These are phyloP conservation scores for Melanocharis versteri DNA, from an alignment of 2,113 vertebrate genomes.

Conservation along the genomic window DNA sequence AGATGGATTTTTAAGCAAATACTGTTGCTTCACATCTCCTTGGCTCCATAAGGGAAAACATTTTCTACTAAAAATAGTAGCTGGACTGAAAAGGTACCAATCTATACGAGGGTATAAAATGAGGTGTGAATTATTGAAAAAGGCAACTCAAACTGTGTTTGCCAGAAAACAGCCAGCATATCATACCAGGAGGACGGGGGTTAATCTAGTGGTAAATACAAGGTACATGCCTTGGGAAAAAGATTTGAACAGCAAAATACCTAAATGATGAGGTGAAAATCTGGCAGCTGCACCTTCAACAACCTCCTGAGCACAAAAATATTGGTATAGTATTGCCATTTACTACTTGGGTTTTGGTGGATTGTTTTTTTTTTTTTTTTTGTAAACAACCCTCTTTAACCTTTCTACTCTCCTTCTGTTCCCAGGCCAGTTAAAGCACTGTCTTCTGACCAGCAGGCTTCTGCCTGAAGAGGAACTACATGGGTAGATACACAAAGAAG, in stretches of 20 bases:
- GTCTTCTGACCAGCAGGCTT: not conserved
- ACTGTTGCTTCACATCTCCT: slow-evolving; percentile 68
- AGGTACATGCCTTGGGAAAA: not conserved
- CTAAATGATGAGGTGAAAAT: slow-evolving; percentile 29
- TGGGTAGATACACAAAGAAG: not conserved
- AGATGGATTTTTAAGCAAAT: slow-evolving; percentile 68
- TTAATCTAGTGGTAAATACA: not conserved
- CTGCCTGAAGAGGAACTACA: not conserved
- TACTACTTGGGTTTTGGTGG: not conserved
- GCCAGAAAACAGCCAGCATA: slow-evolving; percentile 40
- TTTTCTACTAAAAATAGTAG: slow-evolving; percentile 65
- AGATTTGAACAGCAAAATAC: not conserved
- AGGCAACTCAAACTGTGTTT: slow-evolving; percentile 55
- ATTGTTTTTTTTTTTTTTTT: not conserved
- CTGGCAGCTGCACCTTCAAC: not conserved
- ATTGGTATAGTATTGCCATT: not conserved
- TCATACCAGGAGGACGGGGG: not conserved
- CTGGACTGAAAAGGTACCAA: slow-evolving; percentile 60
- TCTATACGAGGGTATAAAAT: slow-evolving; percentile 64
- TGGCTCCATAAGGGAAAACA: slow-evolving; percentile 63
- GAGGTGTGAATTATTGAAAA: slow-evolving; percentile 64
- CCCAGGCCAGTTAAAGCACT: not conserved
- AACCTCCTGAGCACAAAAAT: not conserved
- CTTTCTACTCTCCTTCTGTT: not conserved
- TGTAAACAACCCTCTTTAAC: not conserved